Conservation (phyloP, 35 echinoderm and acorn worm genomes). For the Hemicentrotus pulcherrimus region DNA sequence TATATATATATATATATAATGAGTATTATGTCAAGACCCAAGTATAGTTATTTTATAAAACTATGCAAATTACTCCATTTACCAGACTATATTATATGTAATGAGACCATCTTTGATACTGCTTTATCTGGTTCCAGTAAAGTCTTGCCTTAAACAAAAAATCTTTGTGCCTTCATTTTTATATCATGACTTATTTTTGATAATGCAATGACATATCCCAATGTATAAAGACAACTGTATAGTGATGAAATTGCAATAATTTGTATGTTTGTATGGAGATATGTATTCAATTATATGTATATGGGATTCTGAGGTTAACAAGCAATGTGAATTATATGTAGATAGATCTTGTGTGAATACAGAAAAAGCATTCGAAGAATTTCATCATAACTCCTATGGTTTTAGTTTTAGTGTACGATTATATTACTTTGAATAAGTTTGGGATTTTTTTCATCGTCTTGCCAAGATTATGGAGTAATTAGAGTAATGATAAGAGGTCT, state of each 20-base stretch:
- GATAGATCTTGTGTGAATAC: neutral
- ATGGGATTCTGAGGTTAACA: neutral
- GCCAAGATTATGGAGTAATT: neutral
- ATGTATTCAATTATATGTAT: slow-evolving; percentile 20
- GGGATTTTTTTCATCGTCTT: neutral
- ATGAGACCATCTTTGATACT: neutral
- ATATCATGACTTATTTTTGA: neutral
- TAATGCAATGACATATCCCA: neutral
- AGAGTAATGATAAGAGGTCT: neutral
- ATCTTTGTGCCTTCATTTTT: neutral
- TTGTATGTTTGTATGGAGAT: neutral
- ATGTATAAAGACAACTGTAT: neutral
- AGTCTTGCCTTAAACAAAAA: neutral
- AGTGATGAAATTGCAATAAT: slow-evolving; percentile 1
- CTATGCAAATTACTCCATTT: neutral
- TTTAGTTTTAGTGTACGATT: neutral
- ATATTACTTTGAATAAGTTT: neutral
- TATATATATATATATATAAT: no score
- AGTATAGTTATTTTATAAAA: neutral
- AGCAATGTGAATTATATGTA: neutral
- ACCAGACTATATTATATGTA: neutral
- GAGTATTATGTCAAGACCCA: no score
- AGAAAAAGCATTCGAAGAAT: neutral
- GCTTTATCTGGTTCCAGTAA: neutral
- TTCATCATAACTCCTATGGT: neutral